Percentiles rank a stretch among this genome's conserved stretches.
Evolutionary conservation across 2,113 vertebrate species (phyloP).

Genomic region (Aviceda subcristata): DNA sequence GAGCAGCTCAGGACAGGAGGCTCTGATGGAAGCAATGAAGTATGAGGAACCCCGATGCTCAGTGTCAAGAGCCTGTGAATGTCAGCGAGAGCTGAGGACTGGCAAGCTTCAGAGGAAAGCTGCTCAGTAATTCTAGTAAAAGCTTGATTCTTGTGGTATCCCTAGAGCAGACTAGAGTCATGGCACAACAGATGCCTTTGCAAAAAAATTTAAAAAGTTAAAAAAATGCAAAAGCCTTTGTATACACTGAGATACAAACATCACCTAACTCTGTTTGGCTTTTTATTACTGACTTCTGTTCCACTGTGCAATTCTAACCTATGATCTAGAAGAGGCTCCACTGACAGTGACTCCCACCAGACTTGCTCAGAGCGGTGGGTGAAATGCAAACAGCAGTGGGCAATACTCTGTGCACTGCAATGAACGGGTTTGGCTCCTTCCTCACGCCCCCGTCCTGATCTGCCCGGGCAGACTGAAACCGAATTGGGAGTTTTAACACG

Average conservation of each 20-base stretch:
- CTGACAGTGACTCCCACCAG: background rate
- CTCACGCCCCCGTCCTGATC: background rate
- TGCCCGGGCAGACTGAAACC: background rate
- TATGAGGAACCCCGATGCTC: background rate
- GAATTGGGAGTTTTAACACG: background rate
- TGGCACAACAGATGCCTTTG: background rate
- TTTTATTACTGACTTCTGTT: background rate
- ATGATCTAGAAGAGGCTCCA: background rate
- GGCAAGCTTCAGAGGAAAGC: background rate
- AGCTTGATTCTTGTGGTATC: background rate
- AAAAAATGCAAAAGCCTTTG: background rate
- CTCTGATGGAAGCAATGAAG: background rate
- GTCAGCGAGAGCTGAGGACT: background rate
- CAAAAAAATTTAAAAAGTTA: background rate
- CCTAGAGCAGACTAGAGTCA: background rate
- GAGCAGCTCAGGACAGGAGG: background rate
- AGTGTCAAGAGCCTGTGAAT: background rate
- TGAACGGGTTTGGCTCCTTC: background rate
- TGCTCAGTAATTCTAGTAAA: background rate
- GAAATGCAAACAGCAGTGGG: background rate
- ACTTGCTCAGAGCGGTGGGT: accelerated
- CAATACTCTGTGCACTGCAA: background rate
- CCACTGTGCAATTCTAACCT: background rate
- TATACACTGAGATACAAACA: background rate
- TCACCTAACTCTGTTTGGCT: background rate